Percentiles rank a stretch among this genome's conserved stretches.
Evolutionary conservation across 1,140 invertebrate species (phyloP).

Genomic region (Drosophila melanogaster): DNA sequence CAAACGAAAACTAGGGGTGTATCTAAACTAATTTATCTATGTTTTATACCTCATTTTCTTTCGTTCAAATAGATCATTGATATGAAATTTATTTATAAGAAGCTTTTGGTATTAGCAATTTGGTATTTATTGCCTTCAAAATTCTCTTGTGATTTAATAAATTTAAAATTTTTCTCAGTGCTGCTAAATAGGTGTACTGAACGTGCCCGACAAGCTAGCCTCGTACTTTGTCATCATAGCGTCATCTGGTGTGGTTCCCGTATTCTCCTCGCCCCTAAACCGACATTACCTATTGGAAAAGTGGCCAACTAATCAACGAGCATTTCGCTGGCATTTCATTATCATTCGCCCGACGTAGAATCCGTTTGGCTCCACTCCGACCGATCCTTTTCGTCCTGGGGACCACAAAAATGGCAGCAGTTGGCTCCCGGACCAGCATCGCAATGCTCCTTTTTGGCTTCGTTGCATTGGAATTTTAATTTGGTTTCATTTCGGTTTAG

Average conservation of each 20-base stretch:
- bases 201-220: conserved; percentile 55
- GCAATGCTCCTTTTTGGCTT: conserved; percentile 20
- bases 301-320: conserved; percentile 69
- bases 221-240: conserved; percentile 65
- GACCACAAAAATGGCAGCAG: conserved; percentile 50
- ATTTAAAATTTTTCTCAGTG: conserved; percentile 31
- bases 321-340: conserved; percentile 63
- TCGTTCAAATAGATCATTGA: too few relatives aligned
- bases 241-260: conserved; percentile 35
- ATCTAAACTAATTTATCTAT: too few relatives aligned
- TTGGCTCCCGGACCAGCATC: conserved; percentile 13
- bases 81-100: too few relatives aligned
- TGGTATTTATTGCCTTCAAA: too few relatives aligned
- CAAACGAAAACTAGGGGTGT: too few relatives aligned
- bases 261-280: background rate
- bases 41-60: too few relatives aligned
- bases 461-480: conserved; percentile 78
- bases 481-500: conserved; percentile 62
- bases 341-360: conserved; percentile 51
- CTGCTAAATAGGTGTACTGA: conserved; percentile 54
- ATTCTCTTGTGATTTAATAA: too few relatives aligned
- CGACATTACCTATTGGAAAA: conserved; percentile 46
- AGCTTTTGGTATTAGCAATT: background rate
- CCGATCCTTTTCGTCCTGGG: background rate
- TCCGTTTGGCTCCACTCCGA: conserved; percentile 42